Evolutionary conservation across 2,888 invertebrate genomes (phyloP), one percentile per base, ranked within the genome.

Genomic region (Anodontia alba): DNA sequence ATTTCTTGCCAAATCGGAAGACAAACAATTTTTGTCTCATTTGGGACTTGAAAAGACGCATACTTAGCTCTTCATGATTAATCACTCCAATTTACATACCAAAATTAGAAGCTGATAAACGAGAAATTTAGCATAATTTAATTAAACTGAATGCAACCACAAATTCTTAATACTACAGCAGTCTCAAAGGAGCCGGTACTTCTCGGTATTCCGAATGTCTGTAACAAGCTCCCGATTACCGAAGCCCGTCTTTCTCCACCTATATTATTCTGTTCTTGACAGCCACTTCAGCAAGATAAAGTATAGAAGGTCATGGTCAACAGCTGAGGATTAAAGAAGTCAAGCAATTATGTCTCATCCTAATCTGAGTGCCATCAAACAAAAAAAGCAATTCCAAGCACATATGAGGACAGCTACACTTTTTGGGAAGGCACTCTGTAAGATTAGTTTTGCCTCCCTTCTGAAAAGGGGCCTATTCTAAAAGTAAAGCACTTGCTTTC

Each of bases 111-210:
- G 23, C 62, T 62, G 62, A 62, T 62, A 62, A 62, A 62, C 33
- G 62, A 17, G 62, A 33, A 62, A 33, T 62, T 62, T 62, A 62
- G 62, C 62, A 62, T 62, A 62, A 62, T 62, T 62, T 33, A 62
- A 62, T 62, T 62, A 62, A 62, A 33, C 23, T 26, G 57, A 26
- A 26, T 23, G n/a, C 57, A 17, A 49, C 20, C 49, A 15, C 17
- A 7, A 49, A 15, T 20, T 5, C 17, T 49, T 49, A 49, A 49
- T 49, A n/a, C 49, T n/a, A 15, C 12, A 38, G n/a, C n/a, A n/a
- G n/a, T n/a, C 23, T 26, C 26, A 26, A 26, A 57, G n/a, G 26
- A 17, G 17, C 20, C 49, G 5, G 3, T 5, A 49, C 5, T 20
- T 5, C 17, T 49, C 17, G 17, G 17, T 49, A n/a, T 17, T n/a